Percentiles rank a stretch among this genome's conserved stretches.
Conservation (phyloP, 2,113 vertebrate genomes). For the Sebastes fasciatus region DNA sequence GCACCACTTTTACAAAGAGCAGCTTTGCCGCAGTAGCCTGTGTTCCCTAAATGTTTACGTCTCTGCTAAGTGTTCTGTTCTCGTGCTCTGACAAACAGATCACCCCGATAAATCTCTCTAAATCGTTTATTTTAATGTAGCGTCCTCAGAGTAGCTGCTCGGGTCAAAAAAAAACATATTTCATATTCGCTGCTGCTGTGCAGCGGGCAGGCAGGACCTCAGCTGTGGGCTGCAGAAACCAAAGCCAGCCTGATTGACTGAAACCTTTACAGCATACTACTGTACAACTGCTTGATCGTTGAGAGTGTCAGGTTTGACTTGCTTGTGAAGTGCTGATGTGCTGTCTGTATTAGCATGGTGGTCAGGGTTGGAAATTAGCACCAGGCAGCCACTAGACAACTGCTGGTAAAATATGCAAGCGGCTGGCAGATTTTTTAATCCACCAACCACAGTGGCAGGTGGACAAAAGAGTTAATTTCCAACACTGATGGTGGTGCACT, state of each 20-base stretch:
- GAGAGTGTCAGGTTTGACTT: neutral
- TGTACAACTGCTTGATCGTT: neutral
- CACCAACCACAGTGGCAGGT: too few relatives aligned
- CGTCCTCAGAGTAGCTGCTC: too few relatives aligned
- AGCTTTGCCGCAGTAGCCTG: neutral
- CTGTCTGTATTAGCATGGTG: slow-evolving; percentile 32
- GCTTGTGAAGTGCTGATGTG: slow-evolving; percentile 13
- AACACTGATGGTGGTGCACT: neutral
- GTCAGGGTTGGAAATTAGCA: neutral
- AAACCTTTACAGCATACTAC: neutral
- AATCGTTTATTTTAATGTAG: neutral
- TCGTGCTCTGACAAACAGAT: neutral
- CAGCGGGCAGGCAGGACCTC: neutral
- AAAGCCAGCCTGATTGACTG: neutral
- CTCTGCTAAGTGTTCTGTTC: slow-evolving; percentile 9
- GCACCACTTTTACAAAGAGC: neutral
- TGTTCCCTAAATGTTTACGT: slow-evolving; percentile 28
- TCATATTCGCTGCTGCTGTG: slow-evolving; percentile 6
- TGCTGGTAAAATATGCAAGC: too few relatives aligned
- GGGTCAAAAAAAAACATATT: slow-evolving; percentile 1
- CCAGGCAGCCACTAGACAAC: too few relatives aligned
- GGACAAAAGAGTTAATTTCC: too few relatives aligned
- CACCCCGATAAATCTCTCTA: neutral
- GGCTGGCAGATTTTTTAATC: too few relatives aligned
- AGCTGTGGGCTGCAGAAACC: neutral